Conservation (phyloP, 53 echinoderm and acorn worm genomes). For the Stichopus horrens region DNA sequence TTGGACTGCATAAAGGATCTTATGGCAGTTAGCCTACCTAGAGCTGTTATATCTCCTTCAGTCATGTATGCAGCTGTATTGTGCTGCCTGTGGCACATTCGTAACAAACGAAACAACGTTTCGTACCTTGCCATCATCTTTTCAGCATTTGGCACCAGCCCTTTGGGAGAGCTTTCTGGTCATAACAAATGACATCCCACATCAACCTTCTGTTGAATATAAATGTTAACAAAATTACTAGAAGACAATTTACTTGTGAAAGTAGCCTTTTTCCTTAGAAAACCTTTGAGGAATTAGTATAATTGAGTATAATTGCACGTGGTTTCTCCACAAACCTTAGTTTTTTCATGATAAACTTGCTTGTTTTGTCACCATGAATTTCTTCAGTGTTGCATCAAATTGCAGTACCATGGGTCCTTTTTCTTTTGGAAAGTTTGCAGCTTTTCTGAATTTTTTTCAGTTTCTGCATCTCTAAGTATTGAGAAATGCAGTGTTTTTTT, state of each 20-base stretch:
- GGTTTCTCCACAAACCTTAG: slow-evolving; percentile 47
- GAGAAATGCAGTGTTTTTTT: not conserved
- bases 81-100: not conserved
- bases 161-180: not conserved
- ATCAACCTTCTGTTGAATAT: not conserved
- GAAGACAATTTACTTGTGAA: not conserved
- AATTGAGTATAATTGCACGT: not conserved
- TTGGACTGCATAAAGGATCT: no score
- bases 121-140: not conserved
- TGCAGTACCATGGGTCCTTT: not conserved
- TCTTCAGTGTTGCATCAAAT: not conserved
- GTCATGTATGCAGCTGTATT: not conserved
- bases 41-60: not conserved
- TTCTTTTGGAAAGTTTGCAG: not conserved
- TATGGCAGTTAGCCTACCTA: not conserved
- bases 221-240: not conserved
- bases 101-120: not conserved
- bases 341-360: not conserved
- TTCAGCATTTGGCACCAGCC: not conserved
- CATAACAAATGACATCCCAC: not conserved
- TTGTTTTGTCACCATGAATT: not conserved
- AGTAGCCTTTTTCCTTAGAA: not conserved
- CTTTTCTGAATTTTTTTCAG: not conserved
- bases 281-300: no score
- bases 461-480: not conserved